Conservation (phyloP, 2,113 vertebrate species). For the Marcusenius ussheri region DNA sequence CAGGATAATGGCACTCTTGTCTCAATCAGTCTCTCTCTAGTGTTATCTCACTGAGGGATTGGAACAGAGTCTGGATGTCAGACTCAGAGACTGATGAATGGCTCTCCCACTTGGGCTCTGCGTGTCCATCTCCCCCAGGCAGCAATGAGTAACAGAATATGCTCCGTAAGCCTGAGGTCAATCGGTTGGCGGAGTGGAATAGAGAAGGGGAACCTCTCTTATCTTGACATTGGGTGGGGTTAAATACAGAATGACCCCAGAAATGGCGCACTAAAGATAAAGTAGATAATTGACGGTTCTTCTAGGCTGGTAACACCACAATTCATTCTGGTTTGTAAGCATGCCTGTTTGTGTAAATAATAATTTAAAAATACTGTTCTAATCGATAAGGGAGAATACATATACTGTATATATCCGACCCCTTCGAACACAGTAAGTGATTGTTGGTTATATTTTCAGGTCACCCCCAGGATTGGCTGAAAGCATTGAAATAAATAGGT, state of each 20-base stretch:
- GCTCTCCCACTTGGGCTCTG: not conserved
- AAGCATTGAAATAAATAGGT: not conserved
- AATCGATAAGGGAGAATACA: not conserved
- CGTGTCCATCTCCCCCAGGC: conserved; percentile 13
- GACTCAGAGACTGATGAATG: conserved; percentile 22
- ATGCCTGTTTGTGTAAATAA: not conserved
- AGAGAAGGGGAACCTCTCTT: conserved; percentile 5
- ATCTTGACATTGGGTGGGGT: conserved; percentile 13
- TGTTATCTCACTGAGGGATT: not conserved
- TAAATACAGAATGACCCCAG: conserved; percentile 10
- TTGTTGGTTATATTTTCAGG: not conserved
- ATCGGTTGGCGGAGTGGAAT: conserved; percentile 9
- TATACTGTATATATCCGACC: not conserved
- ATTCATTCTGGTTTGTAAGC: not conserved
- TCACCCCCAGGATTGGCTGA: not conserved
- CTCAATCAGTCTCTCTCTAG: not conserved
- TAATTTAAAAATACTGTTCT: not conserved
- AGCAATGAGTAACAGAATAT: not conserved
- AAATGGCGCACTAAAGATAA: not conserved
- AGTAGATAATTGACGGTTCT: not conserved
- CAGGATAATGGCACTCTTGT: not conserved
- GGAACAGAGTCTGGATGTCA: not conserved
- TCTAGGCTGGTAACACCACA: not conserved
- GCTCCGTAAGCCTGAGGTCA: conserved; percentile 22
- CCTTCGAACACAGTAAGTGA: not conserved